These are phyloP conservation scores for Antitype chi DNA, from an alignment of 2,888 invertebrate genomes.

Conservation along the genomic window DNA sequence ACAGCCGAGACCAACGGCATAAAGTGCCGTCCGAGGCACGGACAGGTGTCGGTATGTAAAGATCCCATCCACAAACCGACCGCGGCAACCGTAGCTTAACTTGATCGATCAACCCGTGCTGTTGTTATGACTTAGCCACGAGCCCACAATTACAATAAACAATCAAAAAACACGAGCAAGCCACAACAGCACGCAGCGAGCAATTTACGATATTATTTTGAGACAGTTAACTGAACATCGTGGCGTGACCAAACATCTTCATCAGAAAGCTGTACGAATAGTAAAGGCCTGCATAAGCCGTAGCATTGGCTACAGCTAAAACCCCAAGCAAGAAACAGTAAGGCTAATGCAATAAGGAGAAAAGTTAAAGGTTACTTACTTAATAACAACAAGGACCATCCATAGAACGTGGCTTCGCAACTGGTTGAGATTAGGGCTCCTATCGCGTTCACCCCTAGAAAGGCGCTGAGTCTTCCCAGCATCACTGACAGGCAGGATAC, in stretches of 20 bases:
- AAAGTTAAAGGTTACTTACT: constrained; percentile 80
- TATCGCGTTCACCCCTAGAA: constrained; percentile 91
- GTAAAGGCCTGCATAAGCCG: neutral
- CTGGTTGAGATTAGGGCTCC: constrained; percentile 91
- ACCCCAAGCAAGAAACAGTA: neutral
- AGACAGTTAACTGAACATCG: neutral
- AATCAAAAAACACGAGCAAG: no score
- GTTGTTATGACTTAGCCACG: no score
- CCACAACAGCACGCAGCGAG: no score
- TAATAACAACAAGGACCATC: constrained; percentile 87
- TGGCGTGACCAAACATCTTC: neutral
- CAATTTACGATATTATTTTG: neutral
- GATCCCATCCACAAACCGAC: no score
- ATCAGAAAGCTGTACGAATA: no score
- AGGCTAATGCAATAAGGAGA: neutral
- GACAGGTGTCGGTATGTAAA: no score
- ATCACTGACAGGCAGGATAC: constrained; percentile 92
- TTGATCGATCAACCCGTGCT: no score
- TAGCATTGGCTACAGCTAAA: neutral
- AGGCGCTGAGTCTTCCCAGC: constrained; percentile 92
- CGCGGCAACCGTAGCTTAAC: no score
- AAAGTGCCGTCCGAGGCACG: no score
- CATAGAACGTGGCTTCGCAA: constrained; percentile 92
- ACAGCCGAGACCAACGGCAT: no score
- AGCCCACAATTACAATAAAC: no score